phyloP scores from a whole-genome alignment of 2,797 vertebrate genomes.

The Schizopygopsis malacanthus region DNA sequence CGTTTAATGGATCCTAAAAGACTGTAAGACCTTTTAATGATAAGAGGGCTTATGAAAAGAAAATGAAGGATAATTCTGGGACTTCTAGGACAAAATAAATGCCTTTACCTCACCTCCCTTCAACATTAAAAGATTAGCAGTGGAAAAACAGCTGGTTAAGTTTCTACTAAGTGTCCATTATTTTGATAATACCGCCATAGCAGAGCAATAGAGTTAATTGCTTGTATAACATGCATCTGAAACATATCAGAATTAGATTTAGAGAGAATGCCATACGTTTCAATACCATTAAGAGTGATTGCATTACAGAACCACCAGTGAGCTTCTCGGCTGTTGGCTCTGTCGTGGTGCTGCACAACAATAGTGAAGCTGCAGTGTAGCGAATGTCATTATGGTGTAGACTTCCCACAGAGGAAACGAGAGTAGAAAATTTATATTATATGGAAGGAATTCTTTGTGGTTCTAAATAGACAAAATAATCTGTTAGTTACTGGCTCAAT shows the following conservation, averaged over 20 bases:
- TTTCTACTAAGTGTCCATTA: constrained; percentile 52
- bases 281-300: constrained; percentile 48
- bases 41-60: constrained; percentile 38
- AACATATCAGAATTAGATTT: constrained; percentile 48
- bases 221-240: constrained; percentile 42
- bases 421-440: constrained; percentile 11
- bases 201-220: constrained; percentile 53
- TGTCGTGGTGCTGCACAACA: not conserved
- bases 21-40: constrained; percentile 36
- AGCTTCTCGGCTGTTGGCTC: constrained; percentile 33
- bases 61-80: constrained; percentile 35
- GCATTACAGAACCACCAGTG: constrained; percentile 28
- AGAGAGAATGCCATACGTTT: constrained; percentile 40
- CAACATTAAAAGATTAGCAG: constrained; percentile 56
- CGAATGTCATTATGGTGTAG: constrained; percentile 24
- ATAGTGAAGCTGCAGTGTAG: constrained; percentile 15
- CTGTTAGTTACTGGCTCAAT: not conserved
- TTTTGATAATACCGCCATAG: constrained; percentile 37
- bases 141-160: constrained; percentile 50
- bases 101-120: constrained; percentile 28
- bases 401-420: not conserved
- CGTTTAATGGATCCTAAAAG: constrained; percentile 31
- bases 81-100: constrained; percentile 28
- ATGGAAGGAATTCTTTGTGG: constrained; percentile 26
- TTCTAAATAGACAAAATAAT: constrained; percentile 6